Evolutionary conservation across 1,140 invertebrate species (phyloP), one percentile per base, ranked within the genome.

Genomic region (Pseudomyrmex cubaensis): DNA sequence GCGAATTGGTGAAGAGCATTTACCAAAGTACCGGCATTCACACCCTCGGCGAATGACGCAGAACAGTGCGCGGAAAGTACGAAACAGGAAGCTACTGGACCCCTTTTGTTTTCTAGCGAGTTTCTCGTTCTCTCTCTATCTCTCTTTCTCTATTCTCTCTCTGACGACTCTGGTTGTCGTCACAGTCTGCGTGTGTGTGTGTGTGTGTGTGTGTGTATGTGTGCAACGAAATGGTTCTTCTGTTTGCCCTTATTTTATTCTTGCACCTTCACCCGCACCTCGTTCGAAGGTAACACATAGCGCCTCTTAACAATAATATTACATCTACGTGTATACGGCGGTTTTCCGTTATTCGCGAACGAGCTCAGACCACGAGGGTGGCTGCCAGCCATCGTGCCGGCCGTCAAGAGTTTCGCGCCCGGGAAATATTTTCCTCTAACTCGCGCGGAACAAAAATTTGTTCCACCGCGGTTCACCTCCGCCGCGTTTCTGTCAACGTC

Each of bases 1-100:
- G 25, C 62, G 25, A 74, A 59, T 48, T 54, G 59, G 54, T 56
- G 52, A 50, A 76, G 64, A 66, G 75, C 87, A 89, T 89, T 89
- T 80, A 82, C 67, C 20, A 70, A 89, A 89, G 84, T 86, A 84
- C 82, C 54, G 50, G 85, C 46, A 82, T 89, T 89, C 88, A 77
- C 87, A 86, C 85, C 62, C 80, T 84, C 82, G 74, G 56, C 48
- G 52, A 50, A 72, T 35, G 15, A 54, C 69, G 59, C 52, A n/a
- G 57, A 80, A 48, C 69, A 69, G 50, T 50, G 22, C 59, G 12
- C 52, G 46, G 44, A 87, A 70, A 50, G 66, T 85, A 62, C 69
- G 78, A 83, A 86, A 85, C 59, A 44, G 80, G 69, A 83, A 86
- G 75, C 54, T 25, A n/a, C 44, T 52, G 66, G 48, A 48, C 52